Percentiles rank a stretch among this genome's conserved stretches.
Conservation (phyloP, 2,888 invertebrate species). For the Drosophila fungiperda region DNA sequence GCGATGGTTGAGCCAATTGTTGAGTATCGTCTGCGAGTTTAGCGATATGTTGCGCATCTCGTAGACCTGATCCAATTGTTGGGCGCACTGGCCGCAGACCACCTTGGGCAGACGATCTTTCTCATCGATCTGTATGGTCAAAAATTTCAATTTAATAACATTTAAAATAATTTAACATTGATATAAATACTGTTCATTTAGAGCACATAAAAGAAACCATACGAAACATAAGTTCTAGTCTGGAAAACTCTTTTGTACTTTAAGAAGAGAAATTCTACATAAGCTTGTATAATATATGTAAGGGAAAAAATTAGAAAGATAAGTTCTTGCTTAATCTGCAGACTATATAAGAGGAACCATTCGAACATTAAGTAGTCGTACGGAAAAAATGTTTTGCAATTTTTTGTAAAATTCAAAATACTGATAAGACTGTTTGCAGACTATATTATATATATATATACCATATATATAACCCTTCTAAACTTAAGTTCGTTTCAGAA, state of each 20-base stretch:
- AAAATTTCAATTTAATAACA: neutral
- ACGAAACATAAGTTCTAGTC: neutral
- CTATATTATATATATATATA: neutral
- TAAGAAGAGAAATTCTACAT: neutral
- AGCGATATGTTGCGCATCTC: constrained; percentile 88
- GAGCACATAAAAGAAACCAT: neutral
- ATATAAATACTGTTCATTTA: neutral
- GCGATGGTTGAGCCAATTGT: constrained; percentile 88
- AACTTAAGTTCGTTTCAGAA: neutral
- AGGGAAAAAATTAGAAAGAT: neutral
- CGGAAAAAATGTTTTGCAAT: neutral
- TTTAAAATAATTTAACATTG: neutral
- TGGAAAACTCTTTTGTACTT: neutral
- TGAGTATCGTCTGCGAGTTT: constrained; percentile 89
- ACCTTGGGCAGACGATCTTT: constrained; percentile 90
- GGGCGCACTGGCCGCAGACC: constrained; percentile 88
- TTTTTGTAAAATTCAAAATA: neutral
- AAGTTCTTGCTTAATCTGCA: neutral
- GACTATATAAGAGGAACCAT: neutral
- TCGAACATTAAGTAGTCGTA: neutral
- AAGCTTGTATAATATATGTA: neutral
- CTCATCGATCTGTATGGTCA: constrained; percentile 86
- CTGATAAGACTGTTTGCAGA: neutral
- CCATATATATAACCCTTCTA: neutral
- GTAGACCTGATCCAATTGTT: constrained; percentile 87